A percentile compares a stretch with the other conserved stretches of the same genome.
Conservation (phyloP, 2,888 invertebrate species). For the Caenorhabditis sp. region DNA sequence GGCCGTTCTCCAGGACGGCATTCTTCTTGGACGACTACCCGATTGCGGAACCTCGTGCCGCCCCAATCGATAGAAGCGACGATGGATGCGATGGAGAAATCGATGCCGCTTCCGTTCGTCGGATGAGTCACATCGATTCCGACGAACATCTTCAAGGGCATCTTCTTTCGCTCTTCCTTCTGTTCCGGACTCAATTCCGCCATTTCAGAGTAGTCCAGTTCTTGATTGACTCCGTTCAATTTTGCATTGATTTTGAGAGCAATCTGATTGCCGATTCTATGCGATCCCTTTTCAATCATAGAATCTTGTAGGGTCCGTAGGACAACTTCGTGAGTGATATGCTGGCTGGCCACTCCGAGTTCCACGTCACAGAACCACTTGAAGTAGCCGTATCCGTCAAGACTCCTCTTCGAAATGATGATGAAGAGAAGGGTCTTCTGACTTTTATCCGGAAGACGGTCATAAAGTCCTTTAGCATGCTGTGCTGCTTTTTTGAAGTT, state of each 20-base stretch:
- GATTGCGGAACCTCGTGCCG: slow-evolving; percentile 43
- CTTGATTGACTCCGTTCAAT: slow-evolving; percentile 62
- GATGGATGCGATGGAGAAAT: slow-evolving; percentile 58
- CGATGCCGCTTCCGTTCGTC: slow-evolving; percentile 34
- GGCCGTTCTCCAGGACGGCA: slow-evolving; percentile 9
- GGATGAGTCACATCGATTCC: slow-evolving; percentile 71
- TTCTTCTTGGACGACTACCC: slow-evolving; percentile 32
- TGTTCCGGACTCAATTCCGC: slow-evolving; percentile 32
- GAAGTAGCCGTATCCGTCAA: slow-evolving; percentile 27
- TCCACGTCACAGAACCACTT: slow-evolving; percentile 37
- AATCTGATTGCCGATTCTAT: slow-evolving; percentile 51
- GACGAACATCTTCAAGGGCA: slow-evolving; percentile 58
- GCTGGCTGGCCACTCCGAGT: slow-evolving; percentile 45
- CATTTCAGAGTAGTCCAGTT: slow-evolving; percentile 37
- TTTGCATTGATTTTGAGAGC: slow-evolving; percentile 66
- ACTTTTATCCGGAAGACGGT: slow-evolving; percentile 16
- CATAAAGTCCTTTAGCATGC: slow-evolving; percentile 11
- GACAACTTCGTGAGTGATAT: too few relatives aligned
- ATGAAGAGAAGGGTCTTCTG: slow-evolving; percentile 30
- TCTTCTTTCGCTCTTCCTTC: slow-evolving; percentile 33
- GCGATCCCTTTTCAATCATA: background rate
- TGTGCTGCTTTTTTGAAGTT: slow-evolving; percentile 12
- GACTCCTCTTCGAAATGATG: slow-evolving; percentile 1
- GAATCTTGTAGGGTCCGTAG: too few relatives aligned
- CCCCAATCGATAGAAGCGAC: slow-evolving; percentile 59